Conservation (phyloP, 2,888 invertebrate genomes). For the Drepanosiphum platanoidis region DNA sequence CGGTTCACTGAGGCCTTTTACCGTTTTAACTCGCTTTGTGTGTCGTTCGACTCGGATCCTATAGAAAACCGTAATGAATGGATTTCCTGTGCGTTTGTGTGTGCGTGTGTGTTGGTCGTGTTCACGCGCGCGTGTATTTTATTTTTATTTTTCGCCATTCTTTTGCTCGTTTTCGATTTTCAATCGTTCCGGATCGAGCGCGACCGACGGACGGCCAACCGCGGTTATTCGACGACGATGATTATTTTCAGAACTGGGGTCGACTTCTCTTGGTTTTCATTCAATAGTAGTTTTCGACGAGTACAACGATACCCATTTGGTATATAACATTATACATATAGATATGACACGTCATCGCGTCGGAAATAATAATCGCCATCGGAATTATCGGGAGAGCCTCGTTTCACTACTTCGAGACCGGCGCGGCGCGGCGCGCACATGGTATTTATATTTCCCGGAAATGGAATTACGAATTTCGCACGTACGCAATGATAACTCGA, state of each 20-base stretch:
- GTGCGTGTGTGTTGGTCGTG: not conserved
- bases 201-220: no score
- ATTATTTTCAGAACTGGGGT: not conserved
- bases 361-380: not conserved
- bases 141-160: not conserved
- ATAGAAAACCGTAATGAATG: conserved; percentile 41
- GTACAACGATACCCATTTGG: no score
- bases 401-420: no score
- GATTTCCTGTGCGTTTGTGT: conserved; percentile 28
- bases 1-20: conserved; percentile 62
- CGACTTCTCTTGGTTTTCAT: not conserved
- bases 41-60: conserved; percentile 20
- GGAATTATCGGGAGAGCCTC: not conserved
- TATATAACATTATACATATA: not conserved
- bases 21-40: conserved; percentile 55
- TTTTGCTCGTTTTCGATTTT: conserved; percentile 4
- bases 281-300: not conserved
- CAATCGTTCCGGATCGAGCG: not conserved
- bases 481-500: not conserved
- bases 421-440: not conserved
- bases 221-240: not conserved
- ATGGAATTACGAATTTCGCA: not conserved
- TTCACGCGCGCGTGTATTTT: not conserved
- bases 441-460: not conserved
- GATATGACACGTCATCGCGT: not conserved